Percentiles rank a stretch among this genome's conserved stretches.
These are phyloP conservation scores for Andricus quercusramuli DNA, from an alignment of 2,888 invertebrate genomes.

Conservation along the genomic window DNA sequence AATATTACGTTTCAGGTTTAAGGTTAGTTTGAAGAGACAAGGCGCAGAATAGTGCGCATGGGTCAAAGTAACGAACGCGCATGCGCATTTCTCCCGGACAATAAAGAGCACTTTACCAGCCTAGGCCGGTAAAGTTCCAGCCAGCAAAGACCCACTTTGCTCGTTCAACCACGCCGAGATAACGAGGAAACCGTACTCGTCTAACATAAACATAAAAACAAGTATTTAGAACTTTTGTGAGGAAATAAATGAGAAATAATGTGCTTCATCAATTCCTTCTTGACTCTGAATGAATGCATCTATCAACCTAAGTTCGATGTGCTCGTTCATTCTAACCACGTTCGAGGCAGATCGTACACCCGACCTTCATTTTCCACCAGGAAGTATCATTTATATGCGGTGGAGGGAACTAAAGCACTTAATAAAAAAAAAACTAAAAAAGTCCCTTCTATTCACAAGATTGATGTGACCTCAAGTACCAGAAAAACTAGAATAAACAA, in stretches of 20 bases:
- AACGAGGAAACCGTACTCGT: too few relatives aligned
- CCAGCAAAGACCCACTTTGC: too few relatives aligned
- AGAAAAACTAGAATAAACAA: background rate
- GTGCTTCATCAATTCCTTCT: background rate
- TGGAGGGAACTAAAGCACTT: slow-evolving; percentile 8
- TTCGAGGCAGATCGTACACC: slow-evolving; percentile 35
- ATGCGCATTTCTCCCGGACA: too few relatives aligned
- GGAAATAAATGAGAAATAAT: background rate
- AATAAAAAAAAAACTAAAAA: background rate
- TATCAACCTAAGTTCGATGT: slow-evolving; percentile 33
- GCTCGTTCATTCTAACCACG: slow-evolving; percentile 42
- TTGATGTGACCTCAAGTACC: background rate
- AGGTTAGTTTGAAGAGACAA: too few relatives aligned
- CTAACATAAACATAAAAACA: background rate
- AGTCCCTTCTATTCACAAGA: background rate
- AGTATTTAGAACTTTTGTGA: background rate
- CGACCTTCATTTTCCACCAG: slow-evolving; percentile 42
- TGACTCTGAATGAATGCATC: background rate
- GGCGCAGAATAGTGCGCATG: too few relatives aligned
- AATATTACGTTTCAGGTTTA: too few relatives aligned
- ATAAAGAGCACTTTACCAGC: too few relatives aligned
- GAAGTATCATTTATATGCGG: slow-evolving; percentile 28
- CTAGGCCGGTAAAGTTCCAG: too few relatives aligned
- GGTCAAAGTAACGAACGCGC: too few relatives aligned
- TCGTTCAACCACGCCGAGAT: too few relatives aligned